These are phyloP conservation scores for Numenius arquata DNA, from an alignment of 2,113 vertebrate genomes.

Conservation along the genomic window DNA sequence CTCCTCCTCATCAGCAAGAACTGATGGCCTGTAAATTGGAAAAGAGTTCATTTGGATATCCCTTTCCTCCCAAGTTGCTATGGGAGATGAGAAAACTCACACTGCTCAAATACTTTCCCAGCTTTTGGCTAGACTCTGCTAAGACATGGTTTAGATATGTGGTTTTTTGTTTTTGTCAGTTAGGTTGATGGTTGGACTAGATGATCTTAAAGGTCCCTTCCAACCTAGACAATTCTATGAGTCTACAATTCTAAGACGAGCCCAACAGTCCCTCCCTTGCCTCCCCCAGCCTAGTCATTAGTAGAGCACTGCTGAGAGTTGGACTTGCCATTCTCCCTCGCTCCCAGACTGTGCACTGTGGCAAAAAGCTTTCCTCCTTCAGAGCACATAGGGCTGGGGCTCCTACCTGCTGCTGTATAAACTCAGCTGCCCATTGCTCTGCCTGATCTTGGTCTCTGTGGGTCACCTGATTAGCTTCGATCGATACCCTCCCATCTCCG, in stretches of 20 bases:
- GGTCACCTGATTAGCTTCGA: constrained; percentile 85
- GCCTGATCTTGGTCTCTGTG: constrained; percentile 92
- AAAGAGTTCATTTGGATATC: background rate
- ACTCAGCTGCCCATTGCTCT: constrained; percentile 92
- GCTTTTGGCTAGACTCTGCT: constrained; percentile 22
- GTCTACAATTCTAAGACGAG: background rate
- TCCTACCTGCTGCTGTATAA: constrained; percentile 95
- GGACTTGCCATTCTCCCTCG: background rate
- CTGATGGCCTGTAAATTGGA: background rate
- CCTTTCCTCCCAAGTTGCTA: background rate
- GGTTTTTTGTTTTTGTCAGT: too few species aligned
- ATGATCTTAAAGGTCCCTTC: too few species aligned
- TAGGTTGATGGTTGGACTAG: too few species aligned
- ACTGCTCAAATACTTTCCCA: background rate
- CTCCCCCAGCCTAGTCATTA: background rate
- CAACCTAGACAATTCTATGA: too few species aligned
- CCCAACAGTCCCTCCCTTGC: background rate
- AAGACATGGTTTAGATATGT: background rate
- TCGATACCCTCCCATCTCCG: constrained; percentile 94
- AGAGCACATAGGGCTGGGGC: constrained; percentile 26
- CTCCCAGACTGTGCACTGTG: constrained; percentile 18
- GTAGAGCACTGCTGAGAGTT: background rate
- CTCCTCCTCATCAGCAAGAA: background rate
- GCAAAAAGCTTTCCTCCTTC: constrained; percentile 34
- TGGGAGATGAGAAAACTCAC: background rate